Percentiles rank a stretch among this genome's conserved stretches.
Conservation (phyloP, 2,797 vertebrate genomes). For the Enteromius anoplus region DNA sequence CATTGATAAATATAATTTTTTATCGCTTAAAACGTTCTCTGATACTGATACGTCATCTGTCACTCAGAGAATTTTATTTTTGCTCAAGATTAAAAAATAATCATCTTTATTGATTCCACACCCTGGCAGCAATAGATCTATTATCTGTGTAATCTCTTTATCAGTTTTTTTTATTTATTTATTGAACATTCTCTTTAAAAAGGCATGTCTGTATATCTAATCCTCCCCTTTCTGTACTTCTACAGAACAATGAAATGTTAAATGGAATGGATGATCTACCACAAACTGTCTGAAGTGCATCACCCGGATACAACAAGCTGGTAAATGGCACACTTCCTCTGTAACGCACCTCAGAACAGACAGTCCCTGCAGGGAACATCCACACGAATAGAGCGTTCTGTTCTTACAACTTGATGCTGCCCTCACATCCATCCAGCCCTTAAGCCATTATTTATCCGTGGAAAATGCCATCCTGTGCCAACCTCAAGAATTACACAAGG, state of each 20-base stretch:
- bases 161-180: background rate
- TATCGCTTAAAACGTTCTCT: background rate
- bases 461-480: conserved; percentile 20
- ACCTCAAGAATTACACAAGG: conserved; percentile 1
- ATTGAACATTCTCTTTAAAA: background rate
- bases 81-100: background rate
- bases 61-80: background rate
- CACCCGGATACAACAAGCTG: conserved; percentile 18
- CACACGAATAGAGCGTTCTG: conserved; percentile 36
- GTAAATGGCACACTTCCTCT: conserved; percentile 31
- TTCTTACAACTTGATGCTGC: conserved; percentile 34
- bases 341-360: conserved; percentile 16
- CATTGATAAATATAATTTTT: too few species aligned
- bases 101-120: background rate
- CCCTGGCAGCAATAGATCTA: background rate
- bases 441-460: conserved; percentile 17
- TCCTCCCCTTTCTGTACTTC: background rate
- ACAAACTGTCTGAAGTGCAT: background rate
- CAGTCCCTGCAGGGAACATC: conserved; percentile 40
- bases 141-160: background rate
- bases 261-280: conserved; percentile 12
- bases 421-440: conserved; percentile 39
- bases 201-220: background rate
- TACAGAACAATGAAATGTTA: background rate
- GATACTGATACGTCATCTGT: background rate